phyloP scores from a whole-genome alignment of 2,797 vertebrate species.

The Sciaenops ocellatus region DNA sequence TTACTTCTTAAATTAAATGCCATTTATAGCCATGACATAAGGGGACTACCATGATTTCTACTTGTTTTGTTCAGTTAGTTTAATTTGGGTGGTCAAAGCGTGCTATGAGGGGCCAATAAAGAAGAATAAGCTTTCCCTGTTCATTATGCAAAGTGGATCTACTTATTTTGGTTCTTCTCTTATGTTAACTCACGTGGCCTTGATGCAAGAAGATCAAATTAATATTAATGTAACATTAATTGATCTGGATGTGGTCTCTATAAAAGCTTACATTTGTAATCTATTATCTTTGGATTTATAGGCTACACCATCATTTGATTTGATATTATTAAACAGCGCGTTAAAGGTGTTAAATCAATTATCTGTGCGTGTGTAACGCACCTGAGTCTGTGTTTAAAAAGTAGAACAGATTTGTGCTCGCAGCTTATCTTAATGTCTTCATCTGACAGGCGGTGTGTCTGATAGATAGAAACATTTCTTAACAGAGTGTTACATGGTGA shows the following conservation, averaged over 20 bases:
- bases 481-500: neutral
- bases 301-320: neutral
- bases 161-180: neutral
- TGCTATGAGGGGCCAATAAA: neutral
- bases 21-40: neutral
- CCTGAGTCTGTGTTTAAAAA: neutral
- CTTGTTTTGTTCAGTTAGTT: neutral
- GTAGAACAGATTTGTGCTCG: neutral
- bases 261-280: neutral
- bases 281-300: neutral
- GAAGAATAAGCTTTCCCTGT: neutral
- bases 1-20: neutral
- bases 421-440: constrained; percentile 3
- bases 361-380: neutral
- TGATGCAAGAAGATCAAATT: neutral
- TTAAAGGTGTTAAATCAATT: neutral
- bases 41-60: neutral
- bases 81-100: neutral
- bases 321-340: neutral
- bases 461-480: neutral
- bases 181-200: neutral
- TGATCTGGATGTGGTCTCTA: too few relatives aligned
- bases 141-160: neutral
- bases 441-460: neutral
- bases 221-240: neutral